Evolutionary conservation across 2,113 vertebrate species (phyloP).

Genomic region (Tauraco erythrolophus): DNA sequence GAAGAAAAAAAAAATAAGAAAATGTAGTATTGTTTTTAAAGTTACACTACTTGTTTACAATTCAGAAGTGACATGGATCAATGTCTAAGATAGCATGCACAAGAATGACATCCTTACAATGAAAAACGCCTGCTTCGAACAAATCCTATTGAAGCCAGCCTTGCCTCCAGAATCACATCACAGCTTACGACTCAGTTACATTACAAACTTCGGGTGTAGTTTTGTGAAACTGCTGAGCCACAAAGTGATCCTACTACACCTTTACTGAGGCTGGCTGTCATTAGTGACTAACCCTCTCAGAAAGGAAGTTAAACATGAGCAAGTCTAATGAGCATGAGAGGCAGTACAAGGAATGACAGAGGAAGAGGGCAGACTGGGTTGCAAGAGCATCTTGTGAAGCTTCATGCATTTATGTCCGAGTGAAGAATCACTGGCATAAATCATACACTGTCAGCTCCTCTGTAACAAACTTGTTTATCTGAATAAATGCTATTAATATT

Average conservation of each 20-base stretch:
- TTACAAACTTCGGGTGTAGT: neutral
- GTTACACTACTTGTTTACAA: neutral
- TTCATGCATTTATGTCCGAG: neutral
- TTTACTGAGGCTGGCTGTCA: neutral
- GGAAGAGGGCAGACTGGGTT: neutral
- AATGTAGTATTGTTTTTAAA: neutral
- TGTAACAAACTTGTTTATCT: neutral
- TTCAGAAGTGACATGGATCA: neutral
- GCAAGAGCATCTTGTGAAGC: neutral
- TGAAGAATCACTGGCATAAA: neutral
- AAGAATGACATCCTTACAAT: too few species aligned
- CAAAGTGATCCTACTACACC: neutral
- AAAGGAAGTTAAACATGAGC: neutral
- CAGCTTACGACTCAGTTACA: neutral
- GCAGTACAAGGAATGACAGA: neutral
- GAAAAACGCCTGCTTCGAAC: neutral
- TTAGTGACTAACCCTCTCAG: neutral
- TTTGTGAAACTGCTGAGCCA: neutral
- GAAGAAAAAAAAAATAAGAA: neutral
- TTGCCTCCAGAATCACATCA: neutral
- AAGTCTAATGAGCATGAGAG: neutral
- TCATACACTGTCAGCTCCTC: neutral
- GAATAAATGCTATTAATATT: neutral
- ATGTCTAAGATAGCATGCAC: neutral
- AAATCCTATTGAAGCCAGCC: neutral